Base-by-base conservation (phyloP, 1,140 invertebrate species). In the Sinella curviseta region DNA sequence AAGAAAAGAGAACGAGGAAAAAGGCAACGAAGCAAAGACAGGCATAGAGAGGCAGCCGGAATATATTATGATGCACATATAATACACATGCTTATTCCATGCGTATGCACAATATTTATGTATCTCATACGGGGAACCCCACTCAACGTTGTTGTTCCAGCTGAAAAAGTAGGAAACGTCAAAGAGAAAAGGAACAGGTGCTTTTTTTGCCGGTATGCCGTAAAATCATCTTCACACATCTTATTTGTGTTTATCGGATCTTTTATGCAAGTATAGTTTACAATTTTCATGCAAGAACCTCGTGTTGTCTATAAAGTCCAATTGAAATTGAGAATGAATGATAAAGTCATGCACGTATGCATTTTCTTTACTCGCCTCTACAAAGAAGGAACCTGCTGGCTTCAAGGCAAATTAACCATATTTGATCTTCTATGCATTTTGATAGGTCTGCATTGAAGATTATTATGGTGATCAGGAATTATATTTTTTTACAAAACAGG, bases 361-460 rank as follows among this genome's bases (percentile, higher is more conserved):
- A 70, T 31, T 70, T 70, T 70, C 8, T 70, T n/a, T n/a, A n/a
- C n/a, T n/a, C n/a, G n/a, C n/a, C n/a, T n/a, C n/a, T n/a, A n/a
- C 12, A 24, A 12, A 30, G 14, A 70, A 31, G 31, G 14, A 31
- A n/a, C 12, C n/a, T 30, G 28, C 65, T 70, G 26, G 26, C 65
- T 70, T 33, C 28, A 30, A 70, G 65, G 65, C 65, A 70, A 70
- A 70, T 70, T 70, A 33, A 33, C 65, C 65, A 70, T 70, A 70
- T 70, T 70, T 70, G 65, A 70, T 70, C 65, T 70, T 3, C 20
- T 26, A 26, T 65, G 16, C 57, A 12, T 65, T 16, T 65, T 65
- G 57, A 65, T n/a, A 26, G 57, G 24, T 65, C 4, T 8, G 24
- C 57, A 65, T 4, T 12, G 57, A 65, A 12, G 57, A 17, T 65